Conservation (phyloP, 2,113 vertebrate species). For the Redunca redunca region DNA sequence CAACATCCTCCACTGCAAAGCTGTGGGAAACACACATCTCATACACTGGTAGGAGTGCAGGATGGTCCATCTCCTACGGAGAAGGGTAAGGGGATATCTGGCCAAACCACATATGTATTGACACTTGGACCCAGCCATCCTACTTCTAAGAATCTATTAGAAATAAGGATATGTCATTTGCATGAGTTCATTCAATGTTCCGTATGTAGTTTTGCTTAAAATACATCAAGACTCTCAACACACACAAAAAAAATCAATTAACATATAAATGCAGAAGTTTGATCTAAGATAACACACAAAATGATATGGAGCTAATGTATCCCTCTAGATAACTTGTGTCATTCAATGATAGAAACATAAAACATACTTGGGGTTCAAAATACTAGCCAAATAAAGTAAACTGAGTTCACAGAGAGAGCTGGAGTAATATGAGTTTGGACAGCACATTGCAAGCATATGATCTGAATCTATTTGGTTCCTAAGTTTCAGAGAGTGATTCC, state of each 20-base stretch:
- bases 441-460: fast-evolving
- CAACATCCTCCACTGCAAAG: no score
- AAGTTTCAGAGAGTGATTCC: not conserved
- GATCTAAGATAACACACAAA: not conserved
- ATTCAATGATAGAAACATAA: not conserved
- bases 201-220: not conserved
- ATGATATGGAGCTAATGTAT: not conserved
- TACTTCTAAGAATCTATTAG: no score
- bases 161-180: not conserved
- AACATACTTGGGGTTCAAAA: not conserved
- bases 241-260: not conserved
- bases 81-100: fast-evolving
- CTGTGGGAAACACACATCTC: no score
- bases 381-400: not conserved
- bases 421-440: fast-evolving
- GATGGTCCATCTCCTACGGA: fast-evolving
- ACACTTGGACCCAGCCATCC: no score
- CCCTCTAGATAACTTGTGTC: no score
- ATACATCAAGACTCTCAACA: not conserved
- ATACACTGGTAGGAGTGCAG: no score
- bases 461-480: not conserved
- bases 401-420: no score
- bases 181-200: fast-evolving
- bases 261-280: not conserved
- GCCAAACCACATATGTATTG: no score